phyloP scores from a whole-genome alignment of 1,140 invertebrate genomes.

The Drosophila melanogaster region DNA sequence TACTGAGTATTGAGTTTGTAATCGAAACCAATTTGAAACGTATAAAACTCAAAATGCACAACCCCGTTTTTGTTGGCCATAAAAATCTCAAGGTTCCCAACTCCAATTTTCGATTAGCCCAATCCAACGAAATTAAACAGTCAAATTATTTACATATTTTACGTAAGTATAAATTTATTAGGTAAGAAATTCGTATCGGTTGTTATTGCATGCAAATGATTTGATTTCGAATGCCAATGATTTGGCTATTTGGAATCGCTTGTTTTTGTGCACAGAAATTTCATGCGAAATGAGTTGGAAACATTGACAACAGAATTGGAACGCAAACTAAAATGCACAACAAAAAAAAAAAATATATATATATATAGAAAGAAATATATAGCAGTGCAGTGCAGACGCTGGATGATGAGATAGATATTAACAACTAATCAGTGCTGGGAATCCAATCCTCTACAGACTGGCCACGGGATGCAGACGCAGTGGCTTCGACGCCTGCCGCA shows the following conservation, averaged over 20 bases:
- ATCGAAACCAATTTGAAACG: background rate
- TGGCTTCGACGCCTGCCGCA: constrained; percentile 44
- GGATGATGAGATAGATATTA: constrained; percentile 42
- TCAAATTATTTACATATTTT: constrained; percentile 67
- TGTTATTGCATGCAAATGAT: constrained; percentile 53
- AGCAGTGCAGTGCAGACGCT: constrained; percentile 5
- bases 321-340: too few species aligned
- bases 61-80: too few species aligned
- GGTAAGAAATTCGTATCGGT: constrained; percentile 64
- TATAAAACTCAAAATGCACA: too few species aligned
- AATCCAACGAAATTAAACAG: constrained; percentile 15
- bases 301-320: background rate
- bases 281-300: constrained; percentile 48
- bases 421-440: constrained; percentile 80
- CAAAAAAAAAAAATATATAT: constrained; percentile 10
- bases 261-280: constrained; percentile 8
- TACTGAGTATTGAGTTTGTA: background rate
- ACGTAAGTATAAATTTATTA: constrained; percentile 67
- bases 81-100: constrained; percentile 1
- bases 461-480: constrained; percentile 54
- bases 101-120: background rate
- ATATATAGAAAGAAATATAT: too few species aligned
- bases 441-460: constrained; percentile 21
- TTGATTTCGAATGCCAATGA: constrained; percentile 30
- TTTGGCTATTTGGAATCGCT: constrained; percentile 2